Base-by-base conservation (phyloP, 2,113 vertebrate species). In the Chaetops frenatus region DNA sequence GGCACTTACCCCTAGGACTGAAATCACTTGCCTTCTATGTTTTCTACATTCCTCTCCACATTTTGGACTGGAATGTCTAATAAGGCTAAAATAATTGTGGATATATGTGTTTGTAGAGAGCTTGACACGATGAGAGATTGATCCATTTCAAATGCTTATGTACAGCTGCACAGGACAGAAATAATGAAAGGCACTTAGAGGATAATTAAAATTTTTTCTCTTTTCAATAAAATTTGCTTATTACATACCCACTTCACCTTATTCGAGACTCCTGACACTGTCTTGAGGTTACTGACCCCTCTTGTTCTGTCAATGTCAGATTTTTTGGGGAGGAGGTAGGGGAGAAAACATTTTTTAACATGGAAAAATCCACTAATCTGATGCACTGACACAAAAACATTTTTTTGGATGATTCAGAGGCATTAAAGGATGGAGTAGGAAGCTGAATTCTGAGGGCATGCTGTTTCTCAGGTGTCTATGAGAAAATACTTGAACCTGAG, bases 101-200 rank as follows among this genome's bases (percentile, higher is more conserved):
- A 33, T 25, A 56, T 4, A 27, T 31, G 4, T 65, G 20, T 79
- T 76, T 92, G 7, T n/a, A 73, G 9, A 54, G 42, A 76, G 3
- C 21, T 72, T 57, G 38, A 53, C 40, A 58, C 5, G 0, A 0
- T 61, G 13, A 65, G 5, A 6, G 2, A 7, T 18, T 64, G 44
- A n/a, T 76, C 25, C 31, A 28, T 85, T 96, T 85, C 9, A 56
- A 67, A 51, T 70, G 29, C 14, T 77, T 73, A 31, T 10, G 4
- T 38, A 65, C 0, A 3, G 31, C 23, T 69, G 10, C 15, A 51
- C 7, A 67, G 29, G 29, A 74, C 44, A 40, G 27, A 94, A 81
- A n/a, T 36, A 11, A 40, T 38, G 31, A 67, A 40, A 44, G 10
- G 1, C 4, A 40, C 64, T 72, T 65, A 24, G 10, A 42, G 3